These are phyloP conservation scores for Alosa alosa DNA, from an alignment of 2,113 vertebrate species.

Conservation along the genomic window DNA sequence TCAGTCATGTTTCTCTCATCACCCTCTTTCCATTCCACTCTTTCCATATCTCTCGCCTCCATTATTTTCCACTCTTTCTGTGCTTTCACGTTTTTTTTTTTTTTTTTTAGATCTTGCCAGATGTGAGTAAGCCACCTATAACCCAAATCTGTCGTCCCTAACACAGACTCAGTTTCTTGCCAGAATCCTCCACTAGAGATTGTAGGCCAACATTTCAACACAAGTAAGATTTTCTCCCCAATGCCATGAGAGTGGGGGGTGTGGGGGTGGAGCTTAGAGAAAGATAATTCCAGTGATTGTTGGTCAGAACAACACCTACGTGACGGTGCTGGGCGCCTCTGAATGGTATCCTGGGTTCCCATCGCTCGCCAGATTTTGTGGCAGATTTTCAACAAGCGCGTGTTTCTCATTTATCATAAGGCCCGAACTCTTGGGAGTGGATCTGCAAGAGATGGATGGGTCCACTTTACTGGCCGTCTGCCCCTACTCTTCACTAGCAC, in stretches of 20 bases:
- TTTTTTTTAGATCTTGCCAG: not conserved
- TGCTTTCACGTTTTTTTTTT: not conserved
- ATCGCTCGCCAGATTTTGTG: conserved; percentile 31
- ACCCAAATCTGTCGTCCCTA: not conserved
- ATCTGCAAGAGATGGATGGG: conserved; percentile 47
- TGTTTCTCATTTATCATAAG: conserved; percentile 51
- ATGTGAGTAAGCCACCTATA: not conserved
- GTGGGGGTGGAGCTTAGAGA: not conserved
- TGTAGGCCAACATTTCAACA: not conserved
- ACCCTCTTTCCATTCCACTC: not conserved
- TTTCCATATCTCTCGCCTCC: not conserved
- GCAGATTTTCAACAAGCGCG: conserved; percentile 49
- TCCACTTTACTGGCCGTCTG: conserved; percentile 39
- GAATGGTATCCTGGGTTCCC: conserved; percentile 26
- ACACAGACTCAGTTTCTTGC: not conserved
- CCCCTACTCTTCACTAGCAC: not conserved
- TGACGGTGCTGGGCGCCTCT: not conserved
- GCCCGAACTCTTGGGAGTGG: conserved; percentile 42
- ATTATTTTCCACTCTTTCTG: not conserved
- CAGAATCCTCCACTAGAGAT: not conserved
- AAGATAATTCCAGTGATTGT: not conserved
- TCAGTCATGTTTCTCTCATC: not conserved
- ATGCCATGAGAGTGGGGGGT: not conserved
- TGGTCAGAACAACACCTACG: not conserved
- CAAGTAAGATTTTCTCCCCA: not conserved